Percentiles rank a stretch among this genome's conserved stretches.
Evolutionary conservation across 2,888 invertebrate genomes (phyloP).

Genomic region (Spilosoma lubricipeda): DNA sequence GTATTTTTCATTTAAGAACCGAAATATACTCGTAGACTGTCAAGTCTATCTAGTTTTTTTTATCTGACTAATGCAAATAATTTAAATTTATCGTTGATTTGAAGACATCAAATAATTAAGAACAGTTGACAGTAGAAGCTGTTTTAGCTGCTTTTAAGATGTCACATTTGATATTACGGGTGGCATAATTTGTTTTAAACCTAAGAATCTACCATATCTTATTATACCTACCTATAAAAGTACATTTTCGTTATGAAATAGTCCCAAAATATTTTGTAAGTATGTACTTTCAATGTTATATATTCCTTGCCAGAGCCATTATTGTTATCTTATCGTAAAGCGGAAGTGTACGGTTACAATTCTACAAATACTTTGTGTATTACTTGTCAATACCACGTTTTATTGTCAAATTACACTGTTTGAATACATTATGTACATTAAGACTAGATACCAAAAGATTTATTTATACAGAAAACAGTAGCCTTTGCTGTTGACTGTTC

Average conservation of each 20-base stretch:
- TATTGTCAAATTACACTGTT: neutral
- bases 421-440: neutral
- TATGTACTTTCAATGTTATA: neutral
- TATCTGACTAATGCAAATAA: too few relatives aligned
- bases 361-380: slow-evolving; percentile 3
- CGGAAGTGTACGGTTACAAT: slow-evolving; percentile 8
- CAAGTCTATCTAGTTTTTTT: too few relatives aligned
- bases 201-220: too few relatives aligned
- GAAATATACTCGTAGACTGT: too few relatives aligned
- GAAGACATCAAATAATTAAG: too few relatives aligned
- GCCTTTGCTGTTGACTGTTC: too few relatives aligned
- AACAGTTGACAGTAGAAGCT: too few relatives aligned
- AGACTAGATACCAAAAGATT: neutral
- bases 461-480: too few relatives aligned
- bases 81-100: too few relatives aligned
- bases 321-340: slow-evolving; percentile 8
- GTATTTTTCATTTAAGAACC: too few relatives aligned
- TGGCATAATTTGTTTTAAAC: too few relatives aligned
- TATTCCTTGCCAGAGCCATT: neutral
- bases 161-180: too few relatives aligned
- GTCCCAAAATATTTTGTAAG: neutral
- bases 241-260: neutral
- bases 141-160: neutral
- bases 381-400: neutral
- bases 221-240: neutral